Percentiles rank a stretch among this genome's conserved stretches.
phyloP scores from a whole-genome alignment of 2,797 vertebrate genomes.

The Carcharodon carcharias region DNA sequence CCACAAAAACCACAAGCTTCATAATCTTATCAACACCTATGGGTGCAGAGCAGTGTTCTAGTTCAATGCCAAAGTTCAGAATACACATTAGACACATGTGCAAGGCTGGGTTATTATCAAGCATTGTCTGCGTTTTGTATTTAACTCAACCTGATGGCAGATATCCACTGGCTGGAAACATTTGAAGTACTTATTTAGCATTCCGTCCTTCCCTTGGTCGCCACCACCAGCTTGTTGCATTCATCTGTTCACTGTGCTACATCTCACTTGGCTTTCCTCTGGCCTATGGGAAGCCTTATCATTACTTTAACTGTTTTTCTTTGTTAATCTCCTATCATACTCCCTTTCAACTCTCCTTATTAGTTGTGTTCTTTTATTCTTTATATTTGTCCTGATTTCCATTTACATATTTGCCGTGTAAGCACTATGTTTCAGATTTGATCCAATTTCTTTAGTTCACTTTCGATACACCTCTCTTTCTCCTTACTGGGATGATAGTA shows the following conservation, averaged over 20 bases:
- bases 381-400: neutral
- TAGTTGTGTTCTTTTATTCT: neutral
- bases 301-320: neutral
- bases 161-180: neutral
- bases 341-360: neutral
- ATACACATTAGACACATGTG: neutral
- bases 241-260: neutral
- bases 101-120: neutral
- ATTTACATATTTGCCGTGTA: neutral
- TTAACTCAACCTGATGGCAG: neutral
- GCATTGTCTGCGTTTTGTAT: neutral
- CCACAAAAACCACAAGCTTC: slow-evolving; percentile 12
- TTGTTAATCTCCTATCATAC: neutral
- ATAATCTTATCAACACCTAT: neutral
- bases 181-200: neutral
- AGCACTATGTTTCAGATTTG: neutral
- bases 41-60: neutral
- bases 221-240: neutral
- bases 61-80: neutral
- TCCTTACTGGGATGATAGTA: neutral
- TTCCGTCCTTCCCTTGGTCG: neutral
- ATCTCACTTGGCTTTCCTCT: neutral
- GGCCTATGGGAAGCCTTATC: neutral
- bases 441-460: neutral
- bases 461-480: neutral